Percentiles rank a stretch among this genome's conserved stretches.
Evolutionary conservation across 2,797 vertebrate genomes (phyloP).

Genomic region (Parotocinclus haroldoi): DNA sequence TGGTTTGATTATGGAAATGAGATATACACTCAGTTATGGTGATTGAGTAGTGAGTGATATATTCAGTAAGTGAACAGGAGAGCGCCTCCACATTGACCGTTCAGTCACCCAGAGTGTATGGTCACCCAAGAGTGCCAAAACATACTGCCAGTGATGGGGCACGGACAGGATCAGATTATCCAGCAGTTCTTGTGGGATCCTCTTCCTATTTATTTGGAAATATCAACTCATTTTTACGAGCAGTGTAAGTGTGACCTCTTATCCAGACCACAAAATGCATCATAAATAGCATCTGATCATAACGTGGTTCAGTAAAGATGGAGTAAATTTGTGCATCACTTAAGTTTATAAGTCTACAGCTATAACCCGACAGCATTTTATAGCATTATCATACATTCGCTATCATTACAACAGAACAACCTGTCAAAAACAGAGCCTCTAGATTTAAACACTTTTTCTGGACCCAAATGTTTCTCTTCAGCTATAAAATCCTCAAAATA

Average conservation of each 20-base stretch:
- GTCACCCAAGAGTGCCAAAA: too few relatives aligned
- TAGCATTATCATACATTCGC: conserved; percentile 54
- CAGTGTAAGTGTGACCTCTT: conserved; percentile 12
- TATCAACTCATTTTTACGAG: too few relatives aligned
- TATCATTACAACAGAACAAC: conserved; percentile 49
- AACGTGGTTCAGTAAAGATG: conserved; percentile 54
- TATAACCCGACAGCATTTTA: conserved; percentile 49
- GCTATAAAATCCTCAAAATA: conserved; percentile 57
- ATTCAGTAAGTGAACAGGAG: too few relatives aligned
- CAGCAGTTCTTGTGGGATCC: too few relatives aligned
- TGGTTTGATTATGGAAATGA: too few relatives aligned
- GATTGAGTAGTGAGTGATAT: too few relatives aligned
- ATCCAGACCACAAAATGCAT: conserved; percentile 68
- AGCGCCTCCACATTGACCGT: too few relatives aligned
- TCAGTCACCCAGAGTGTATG: too few relatives aligned
- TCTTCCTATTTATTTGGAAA: too few relatives aligned
- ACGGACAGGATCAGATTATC: too few relatives aligned
- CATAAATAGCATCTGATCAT: conserved; percentile 76
- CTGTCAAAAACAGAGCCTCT: conserved; percentile 42
- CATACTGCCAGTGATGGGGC: too few relatives aligned
- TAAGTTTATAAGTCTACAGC: conserved; percentile 41
- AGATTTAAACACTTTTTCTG: conserved; percentile 47
- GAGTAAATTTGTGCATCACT: conserved; percentile 65
- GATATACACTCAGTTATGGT: too few relatives aligned
- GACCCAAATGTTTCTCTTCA: conserved; percentile 26